These are phyloP conservation scores for Chionoecetes opilio DNA, from an alignment of 1,140 invertebrate species.

Conservation along the genomic window DNA sequence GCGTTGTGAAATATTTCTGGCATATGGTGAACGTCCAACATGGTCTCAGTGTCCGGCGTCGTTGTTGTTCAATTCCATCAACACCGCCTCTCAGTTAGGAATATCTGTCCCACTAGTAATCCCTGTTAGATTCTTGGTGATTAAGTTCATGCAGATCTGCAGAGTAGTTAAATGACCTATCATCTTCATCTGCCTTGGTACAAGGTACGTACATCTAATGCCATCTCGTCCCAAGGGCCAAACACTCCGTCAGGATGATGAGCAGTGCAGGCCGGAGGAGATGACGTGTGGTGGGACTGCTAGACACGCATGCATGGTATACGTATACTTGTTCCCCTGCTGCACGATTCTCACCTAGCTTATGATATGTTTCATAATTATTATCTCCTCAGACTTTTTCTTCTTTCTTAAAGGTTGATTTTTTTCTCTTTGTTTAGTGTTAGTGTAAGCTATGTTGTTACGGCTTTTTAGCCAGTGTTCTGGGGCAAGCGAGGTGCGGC, in stretches of 20 bases:
- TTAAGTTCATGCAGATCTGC: background rate
- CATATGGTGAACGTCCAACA: background rate
- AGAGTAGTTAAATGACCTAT: background rate
- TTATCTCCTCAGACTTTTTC: too few species aligned
- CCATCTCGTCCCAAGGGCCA: conserved; percentile 45
- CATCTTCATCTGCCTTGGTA: conserved; percentile 40
- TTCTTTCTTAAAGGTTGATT: too few species aligned
- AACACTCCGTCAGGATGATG: background rate
- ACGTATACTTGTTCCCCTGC: too few species aligned
- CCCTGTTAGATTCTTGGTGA: conserved; percentile 37
- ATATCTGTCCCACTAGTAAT: conserved; percentile 8
- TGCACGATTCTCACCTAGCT: too few species aligned
- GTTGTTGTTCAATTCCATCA: conserved; percentile 13
- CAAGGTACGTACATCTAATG: background rate
- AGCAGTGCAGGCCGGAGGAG: background rate
- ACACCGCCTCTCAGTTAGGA: background rate
- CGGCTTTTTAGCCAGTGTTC: conserved; percentile 61
- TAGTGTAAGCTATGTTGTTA: conserved; percentile 24
- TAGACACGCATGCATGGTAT: too few species aligned
- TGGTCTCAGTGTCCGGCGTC: background rate
- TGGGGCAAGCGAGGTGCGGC: conserved; percentile 55
- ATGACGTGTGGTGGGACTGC: conserved; percentile 22
- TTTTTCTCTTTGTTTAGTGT: background rate
- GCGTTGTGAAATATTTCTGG: background rate
- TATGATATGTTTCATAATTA: too few species aligned